Evolutionary conservation across 2,797 vertebrate genomes (phyloP).

Genomic region (Erethizon dorsatum): DNA sequence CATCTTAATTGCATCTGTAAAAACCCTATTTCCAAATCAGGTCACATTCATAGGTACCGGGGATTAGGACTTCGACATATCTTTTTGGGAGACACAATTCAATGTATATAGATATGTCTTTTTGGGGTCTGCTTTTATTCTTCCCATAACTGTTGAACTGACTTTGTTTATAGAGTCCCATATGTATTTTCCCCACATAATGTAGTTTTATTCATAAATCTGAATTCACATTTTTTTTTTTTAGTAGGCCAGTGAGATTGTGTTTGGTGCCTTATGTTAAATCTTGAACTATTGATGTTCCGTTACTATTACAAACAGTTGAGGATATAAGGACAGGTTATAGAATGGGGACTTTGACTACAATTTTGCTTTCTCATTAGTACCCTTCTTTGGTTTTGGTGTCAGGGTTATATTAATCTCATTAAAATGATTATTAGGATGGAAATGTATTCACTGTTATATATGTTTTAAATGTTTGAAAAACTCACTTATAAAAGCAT

Average conservation of each 20-base stretch:
- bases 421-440: constrained; percentile 1
- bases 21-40: not conserved
- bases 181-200: not conserved
- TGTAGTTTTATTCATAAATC: not conserved
- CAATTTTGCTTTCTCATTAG: not conserved
- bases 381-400: not conserved
- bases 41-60: not conserved
- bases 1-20: not conserved
- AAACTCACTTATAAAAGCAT: not conserved
- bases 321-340: not conserved
- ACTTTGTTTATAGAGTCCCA: not conserved
- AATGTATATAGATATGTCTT: not conserved
- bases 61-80: not conserved
- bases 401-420: not conserved
- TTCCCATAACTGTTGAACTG: not conserved
- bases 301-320: not conserved
- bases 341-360: not conserved
- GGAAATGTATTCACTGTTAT: constrained; percentile 1
- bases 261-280: not conserved
- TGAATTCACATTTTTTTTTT: not conserved
- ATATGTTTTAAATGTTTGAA: not conserved
- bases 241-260: not conserved
- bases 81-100: not conserved
- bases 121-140: not conserved
- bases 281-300: not conserved